Evolutionary conservation across 2,888 invertebrate genomes (phyloP), one percentile per base, ranked within the genome.

Genomic region (Morpho deidamia): DNA sequence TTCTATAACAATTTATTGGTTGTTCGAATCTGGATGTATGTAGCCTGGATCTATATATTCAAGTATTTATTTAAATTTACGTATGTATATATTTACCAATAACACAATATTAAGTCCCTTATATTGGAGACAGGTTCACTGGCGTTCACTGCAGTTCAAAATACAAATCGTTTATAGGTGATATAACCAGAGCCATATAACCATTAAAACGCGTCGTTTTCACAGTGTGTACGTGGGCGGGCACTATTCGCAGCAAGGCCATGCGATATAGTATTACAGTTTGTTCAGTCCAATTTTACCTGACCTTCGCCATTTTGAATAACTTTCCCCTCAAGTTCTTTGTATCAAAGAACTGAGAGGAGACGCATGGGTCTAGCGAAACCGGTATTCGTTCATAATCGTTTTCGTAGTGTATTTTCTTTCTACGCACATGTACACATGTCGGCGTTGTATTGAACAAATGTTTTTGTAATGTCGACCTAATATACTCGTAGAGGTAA

Each of bases 221-320:
- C 74, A 62, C 62, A 62, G 72, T 64, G 59, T 59, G 65, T 57
- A 67, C 76, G 88, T 88, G 74, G 88, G 87, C 83, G 85, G 77
- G 65, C 72, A 76, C 87, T 89, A 89, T 89, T 89, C 83, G 73
- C 68, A 78, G 86, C 88, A 87, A 88, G 88, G 88, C 81, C 85
- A 76, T 56, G 66, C 76, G 78, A 87, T 86, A 88, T 88, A 86
- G 83, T 84, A 78, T 87, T 88, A 82, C 88, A 84, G 68, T 70
- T 58, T 64, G 66, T 61, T 62, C 65, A 63, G 67, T 81, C 76
- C 76, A 62, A 56, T 58, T 57, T 59, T 58, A 58, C 53, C 54
- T 61, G 67, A 65, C 51, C 66, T 60, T 56, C 59, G 55, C 44
- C 60, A 51, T 62, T 52, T 58, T 56, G 14, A 34, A 44, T 51